phyloP scores from a whole-genome alignment of 2,888 invertebrate genomes.

The Heliconius aoede region DNA sequence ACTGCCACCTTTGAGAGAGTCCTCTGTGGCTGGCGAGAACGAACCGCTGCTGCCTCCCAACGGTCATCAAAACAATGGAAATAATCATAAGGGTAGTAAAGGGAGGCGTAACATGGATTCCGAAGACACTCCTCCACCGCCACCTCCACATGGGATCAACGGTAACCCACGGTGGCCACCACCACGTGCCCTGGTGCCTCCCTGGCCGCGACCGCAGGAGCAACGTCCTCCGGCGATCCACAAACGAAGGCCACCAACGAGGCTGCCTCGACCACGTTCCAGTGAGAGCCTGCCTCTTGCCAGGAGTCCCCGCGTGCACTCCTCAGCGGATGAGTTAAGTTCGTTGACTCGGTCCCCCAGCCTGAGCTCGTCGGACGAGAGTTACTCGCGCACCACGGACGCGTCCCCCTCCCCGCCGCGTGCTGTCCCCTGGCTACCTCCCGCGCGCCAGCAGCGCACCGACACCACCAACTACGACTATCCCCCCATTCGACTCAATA shows the following conservation, averaged over 20 bases:
- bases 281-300: constrained; percentile 86
- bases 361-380: constrained; percentile 93
- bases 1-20: constrained; percentile 82
- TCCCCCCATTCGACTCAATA: constrained; percentile 81
- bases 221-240: constrained; percentile 69
- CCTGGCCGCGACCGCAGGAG: constrained; percentile 85
- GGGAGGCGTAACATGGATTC: constrained; percentile 73
- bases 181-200: constrained; percentile 82
- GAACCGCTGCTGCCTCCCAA: constrained; percentile 83
- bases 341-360: constrained; percentile 92
- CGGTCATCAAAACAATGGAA: constrained; percentile 68
- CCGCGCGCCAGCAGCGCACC: constrained; percentile 69
- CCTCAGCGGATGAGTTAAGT: constrained; percentile 92
- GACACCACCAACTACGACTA: constrained; percentile 84
- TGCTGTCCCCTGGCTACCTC: constrained; percentile 80
- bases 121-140: constrained; percentile 83
- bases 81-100: constrained; percentile 78
- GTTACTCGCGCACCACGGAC: constrained; percentile 91
- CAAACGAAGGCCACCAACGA: constrained; percentile 71
- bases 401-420: constrained; percentile 85
- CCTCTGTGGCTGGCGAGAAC: constrained; percentile 83
- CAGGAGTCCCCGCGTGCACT: constrained; percentile 86
- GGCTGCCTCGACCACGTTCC: constrained; percentile 86
- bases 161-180: constrained; percentile 77
- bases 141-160: constrained; percentile 81